Evolutionary conservation across 1,140 invertebrate species (phyloP).

Genomic region (Psilanteris sp.): DNA sequence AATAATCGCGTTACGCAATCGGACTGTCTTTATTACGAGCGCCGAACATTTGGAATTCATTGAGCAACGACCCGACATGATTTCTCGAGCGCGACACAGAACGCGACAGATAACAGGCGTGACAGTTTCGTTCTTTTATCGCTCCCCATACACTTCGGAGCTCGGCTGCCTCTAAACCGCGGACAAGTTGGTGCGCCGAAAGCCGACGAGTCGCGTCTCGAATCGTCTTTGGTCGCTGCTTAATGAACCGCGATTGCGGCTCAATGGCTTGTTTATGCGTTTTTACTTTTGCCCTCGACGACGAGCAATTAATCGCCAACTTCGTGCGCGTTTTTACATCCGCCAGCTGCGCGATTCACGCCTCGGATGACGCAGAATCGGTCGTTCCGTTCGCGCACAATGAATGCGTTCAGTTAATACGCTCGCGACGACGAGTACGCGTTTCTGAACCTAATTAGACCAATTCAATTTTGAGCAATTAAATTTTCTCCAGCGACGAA

Average conservation of each 20-base stretch:
- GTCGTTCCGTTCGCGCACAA: slow-evolving; percentile 10
- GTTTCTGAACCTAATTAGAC: slow-evolving; percentile 1
- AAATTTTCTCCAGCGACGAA: no score
- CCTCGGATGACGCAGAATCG: slow-evolving; percentile 23
- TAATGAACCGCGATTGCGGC: slow-evolving; percentile 47
- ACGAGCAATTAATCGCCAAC: slow-evolving; percentile 11
- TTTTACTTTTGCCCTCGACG: slow-evolving; percentile 42
- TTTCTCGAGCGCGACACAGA: slow-evolving; percentile 33
- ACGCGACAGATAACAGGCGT: slow-evolving; percentile 36
- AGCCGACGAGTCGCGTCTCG: slow-evolving; percentile 40
- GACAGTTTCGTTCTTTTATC: slow-evolving; percentile 44
- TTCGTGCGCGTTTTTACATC: slow-evolving; percentile 11
- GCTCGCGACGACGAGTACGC: no score
- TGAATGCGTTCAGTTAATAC: not conserved
- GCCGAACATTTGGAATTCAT: slow-evolving; percentile 21
- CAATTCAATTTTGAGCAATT: not conserved
- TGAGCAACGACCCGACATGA: slow-evolving; percentile 35
- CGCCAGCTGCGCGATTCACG: slow-evolving; percentile 39
- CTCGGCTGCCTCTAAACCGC: slow-evolving; percentile 9
- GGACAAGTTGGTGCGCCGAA: slow-evolving; percentile 14
- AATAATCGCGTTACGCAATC: slow-evolving; percentile 33
- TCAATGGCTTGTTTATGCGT: slow-evolving; percentile 41
- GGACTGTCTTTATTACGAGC: slow-evolving; percentile 33
- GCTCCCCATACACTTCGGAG: slow-evolving; percentile 32
- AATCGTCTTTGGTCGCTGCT: slow-evolving; percentile 12